Percentiles rank a stretch among this genome's conserved stretches.
Evolutionary conservation across 1,140 invertebrate species (phyloP).

Genomic region (Aricia agestis): DNA sequence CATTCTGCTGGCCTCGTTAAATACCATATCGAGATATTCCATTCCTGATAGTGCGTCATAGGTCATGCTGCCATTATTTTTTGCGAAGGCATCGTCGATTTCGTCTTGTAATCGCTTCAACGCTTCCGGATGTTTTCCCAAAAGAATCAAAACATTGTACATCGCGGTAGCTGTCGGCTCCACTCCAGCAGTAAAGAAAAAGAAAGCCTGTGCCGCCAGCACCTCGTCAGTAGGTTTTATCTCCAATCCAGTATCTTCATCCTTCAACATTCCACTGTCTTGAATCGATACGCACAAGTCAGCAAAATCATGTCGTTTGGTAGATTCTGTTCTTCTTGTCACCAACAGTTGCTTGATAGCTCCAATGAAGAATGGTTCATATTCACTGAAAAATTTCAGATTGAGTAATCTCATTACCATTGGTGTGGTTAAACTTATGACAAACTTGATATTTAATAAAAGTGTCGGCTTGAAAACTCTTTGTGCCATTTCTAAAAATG

Average conservation of each 20-base stretch:
- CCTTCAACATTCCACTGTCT: conserved; percentile 35
- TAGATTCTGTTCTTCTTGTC: conserved; percentile 25
- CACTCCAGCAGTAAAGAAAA: conserved; percentile 77
- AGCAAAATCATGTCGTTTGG: conserved; percentile 39
- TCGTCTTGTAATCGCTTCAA: conserved; percentile 62
- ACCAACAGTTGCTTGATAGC: conserved; percentile 23
- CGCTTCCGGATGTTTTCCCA: conserved; percentile 55
- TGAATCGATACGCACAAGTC: conserved; percentile 40
- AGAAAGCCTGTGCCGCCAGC: conserved; percentile 69
- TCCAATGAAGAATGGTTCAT: conserved; percentile 33
- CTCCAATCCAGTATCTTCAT: conserved; percentile 32
- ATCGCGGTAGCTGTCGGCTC: conserved; percentile 62
- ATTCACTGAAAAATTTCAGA: no score
- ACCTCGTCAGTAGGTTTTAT: conserved; percentile 54
- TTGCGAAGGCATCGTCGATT: conserved; percentile 46
- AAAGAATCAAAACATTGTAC: conserved; percentile 47
- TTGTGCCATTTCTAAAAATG: no score
- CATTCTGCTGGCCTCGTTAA: conserved; percentile 53
- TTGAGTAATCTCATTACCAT: no score
- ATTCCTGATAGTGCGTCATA: conserved; percentile 50
- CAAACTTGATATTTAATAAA: no score
- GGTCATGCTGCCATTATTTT: conserved; percentile 33
- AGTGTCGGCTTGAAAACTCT: no score
- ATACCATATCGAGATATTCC: conserved; percentile 71
- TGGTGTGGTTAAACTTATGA: no score